These are phyloP conservation scores for Chlorodrepanis virens DNA, from an alignment of 2,113 vertebrate genomes.

Conservation along the genomic window DNA sequence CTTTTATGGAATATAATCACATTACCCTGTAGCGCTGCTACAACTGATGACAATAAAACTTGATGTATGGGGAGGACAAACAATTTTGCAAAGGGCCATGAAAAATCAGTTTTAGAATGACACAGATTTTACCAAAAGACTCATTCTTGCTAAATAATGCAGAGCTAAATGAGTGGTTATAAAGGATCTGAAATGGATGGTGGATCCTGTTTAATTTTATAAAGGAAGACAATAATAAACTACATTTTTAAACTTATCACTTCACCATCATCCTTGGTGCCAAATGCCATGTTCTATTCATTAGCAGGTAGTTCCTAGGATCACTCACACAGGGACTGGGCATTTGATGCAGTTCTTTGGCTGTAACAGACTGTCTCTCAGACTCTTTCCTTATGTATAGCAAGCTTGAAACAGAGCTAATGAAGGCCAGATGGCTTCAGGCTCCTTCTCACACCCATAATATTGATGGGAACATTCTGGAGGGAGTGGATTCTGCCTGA, in stretches of 20 bases:
- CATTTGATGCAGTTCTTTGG: not conserved
- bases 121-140: not conserved
- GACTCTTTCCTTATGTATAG: not conserved
- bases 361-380: not conserved
- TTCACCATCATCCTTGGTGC: not conserved
- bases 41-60: not conserved
- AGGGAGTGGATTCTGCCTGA: not conserved
- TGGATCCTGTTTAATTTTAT: not conserved
- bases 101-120: not conserved
- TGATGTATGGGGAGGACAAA: not conserved
- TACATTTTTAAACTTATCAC: not conserved
- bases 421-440: constrained; percentile 62
- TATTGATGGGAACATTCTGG: not conserved
- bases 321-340: not conserved
- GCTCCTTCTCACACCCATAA: constrained; percentile 45
- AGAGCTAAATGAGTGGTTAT: not conserved
- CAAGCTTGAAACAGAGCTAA: constrained; percentile 34
- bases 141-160: not conserved
- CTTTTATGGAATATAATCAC: not conserved
- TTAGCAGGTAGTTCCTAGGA: not conserved
- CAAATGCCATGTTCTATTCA: not conserved
- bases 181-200: not conserved
- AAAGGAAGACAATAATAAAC: not conserved
- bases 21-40: not conserved
- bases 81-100: not conserved